These are phyloP conservation scores for Endomychus coccineus DNA, from an alignment of 2,888 invertebrate species.

Conservation along the genomic window DNA sequence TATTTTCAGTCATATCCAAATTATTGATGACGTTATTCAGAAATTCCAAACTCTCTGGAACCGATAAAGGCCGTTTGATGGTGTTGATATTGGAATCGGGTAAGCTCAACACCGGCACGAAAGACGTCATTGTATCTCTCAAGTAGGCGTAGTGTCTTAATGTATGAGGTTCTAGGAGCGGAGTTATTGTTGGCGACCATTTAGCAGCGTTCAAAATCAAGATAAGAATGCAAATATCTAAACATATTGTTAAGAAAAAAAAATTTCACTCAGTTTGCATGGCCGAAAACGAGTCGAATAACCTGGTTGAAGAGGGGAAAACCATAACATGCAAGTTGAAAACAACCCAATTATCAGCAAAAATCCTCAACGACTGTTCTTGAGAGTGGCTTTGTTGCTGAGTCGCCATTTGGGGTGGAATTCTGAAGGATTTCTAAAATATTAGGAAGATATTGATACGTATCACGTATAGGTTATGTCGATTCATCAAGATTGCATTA, in stretches of 20 bases:
- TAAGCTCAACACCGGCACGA: slow-evolving; percentile 68
- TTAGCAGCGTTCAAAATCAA: slow-evolving; percentile 92
- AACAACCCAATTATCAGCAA: too few relatives aligned
- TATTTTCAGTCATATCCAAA: slow-evolving; percentile 61
- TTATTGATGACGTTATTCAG: slow-evolving; percentile 66
- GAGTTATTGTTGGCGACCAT: slow-evolving; percentile 81
- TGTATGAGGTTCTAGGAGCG: slow-evolving; percentile 88
- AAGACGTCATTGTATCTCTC: slow-evolving; percentile 83
- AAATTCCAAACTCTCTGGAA: slow-evolving; percentile 62
- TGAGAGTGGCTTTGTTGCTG: too few relatives aligned
- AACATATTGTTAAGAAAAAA: slow-evolving; percentile 14
- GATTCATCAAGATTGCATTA: too few relatives aligned
- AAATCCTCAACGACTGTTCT: too few relatives aligned
- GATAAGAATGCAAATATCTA: slow-evolving; percentile 82
- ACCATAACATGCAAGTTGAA: too few relatives aligned
- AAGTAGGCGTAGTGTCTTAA: slow-evolving; percentile 89
- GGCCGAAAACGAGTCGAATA: too few relatives aligned
- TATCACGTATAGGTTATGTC: too few relatives aligned
- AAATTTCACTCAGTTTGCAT: too few relatives aligned
- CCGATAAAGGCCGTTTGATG: slow-evolving; percentile 46
- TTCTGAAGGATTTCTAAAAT: too few relatives aligned
- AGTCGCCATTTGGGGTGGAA: too few relatives aligned
- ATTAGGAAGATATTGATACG: too few relatives aligned
- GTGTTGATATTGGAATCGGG: slow-evolving; percentile 37
- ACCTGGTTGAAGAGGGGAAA: too few relatives aligned